Base-by-base conservation (phyloP, 1,140 invertebrate genomes). In the Venustaconcha ellipsiformis region DNA sequence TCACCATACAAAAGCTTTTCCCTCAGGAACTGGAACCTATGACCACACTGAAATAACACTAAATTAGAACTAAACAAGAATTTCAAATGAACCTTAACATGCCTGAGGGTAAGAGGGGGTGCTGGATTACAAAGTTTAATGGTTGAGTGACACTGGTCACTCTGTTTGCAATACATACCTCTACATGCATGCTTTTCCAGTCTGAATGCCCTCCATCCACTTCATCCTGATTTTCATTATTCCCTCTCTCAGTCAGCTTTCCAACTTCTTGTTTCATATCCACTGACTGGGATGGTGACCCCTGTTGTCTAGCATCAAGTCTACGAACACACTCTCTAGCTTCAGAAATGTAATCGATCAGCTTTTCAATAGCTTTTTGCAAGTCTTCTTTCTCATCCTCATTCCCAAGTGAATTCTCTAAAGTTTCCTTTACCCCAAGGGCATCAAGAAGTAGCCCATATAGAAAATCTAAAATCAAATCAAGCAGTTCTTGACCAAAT, bases 381-480 rank as follows among this genome's bases (percentile, higher is more conserved):
- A 83, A 14, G 26, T 83, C 78, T 17, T 68, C 75, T 57, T 76
- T 74, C 48, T 80, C 78, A 3, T 57, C 57, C 11, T 76, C 72
- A 14, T 69, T 70, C 13, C 66, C 26, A n/a, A 70, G 73, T 13
- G 65, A 20, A 57, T 62, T 63, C 23, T 79, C 70, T 14, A 60
- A 67, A 4, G 37, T 48, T 11, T 48, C 37, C 37, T 48, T 48
- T 48, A 82, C 64, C 48, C 67, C 65, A 20, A 83, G 59, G 57
- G 77, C 83, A 81, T 85, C 80, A 18, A 75, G 78, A 6, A 86
- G 65, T 23, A 87, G 67, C 20, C 70, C 72, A 70, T 88, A 83
- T 56, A 88, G 67, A 65, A 83, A 84, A n/a, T 86, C 80, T 57
- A 88, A 70, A 0, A 74, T 82, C 48, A 84, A 71, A 13, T 79